These are phyloP conservation scores for Nycticryphes semicollaris DNA, from an alignment of 2,113 vertebrate genomes.

Conservation along the genomic window DNA sequence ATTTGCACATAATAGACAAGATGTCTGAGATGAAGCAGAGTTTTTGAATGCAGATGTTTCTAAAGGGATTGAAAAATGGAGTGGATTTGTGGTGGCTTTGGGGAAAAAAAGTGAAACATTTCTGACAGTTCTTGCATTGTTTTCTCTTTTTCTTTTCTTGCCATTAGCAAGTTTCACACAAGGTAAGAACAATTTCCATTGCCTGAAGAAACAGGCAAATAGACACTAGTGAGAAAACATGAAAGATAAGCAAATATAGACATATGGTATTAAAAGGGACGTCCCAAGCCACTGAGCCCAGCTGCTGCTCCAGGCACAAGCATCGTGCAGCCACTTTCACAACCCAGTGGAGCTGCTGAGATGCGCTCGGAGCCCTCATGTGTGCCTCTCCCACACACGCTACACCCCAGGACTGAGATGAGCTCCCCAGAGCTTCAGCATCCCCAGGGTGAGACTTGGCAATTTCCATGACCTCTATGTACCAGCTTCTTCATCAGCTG, in stretches of 20 bases:
- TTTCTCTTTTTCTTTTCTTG: not conserved
- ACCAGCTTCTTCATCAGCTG: not conserved
- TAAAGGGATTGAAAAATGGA: not conserved
- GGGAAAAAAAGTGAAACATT: not conserved
- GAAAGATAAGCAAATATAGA: not conserved
- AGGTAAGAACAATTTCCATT: not conserved
- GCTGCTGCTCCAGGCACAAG: not conserved
- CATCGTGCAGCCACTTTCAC: rapidly evolving
- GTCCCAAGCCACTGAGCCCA: rapidly evolving
- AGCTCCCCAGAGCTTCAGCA: not conserved
- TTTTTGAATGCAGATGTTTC: slow-evolving; percentile 16
- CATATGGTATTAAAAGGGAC: not conserved
- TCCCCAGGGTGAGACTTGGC: not conserved
- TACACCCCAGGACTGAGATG: not conserved
- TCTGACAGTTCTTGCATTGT: not conserved
- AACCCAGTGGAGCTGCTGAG: not conserved
- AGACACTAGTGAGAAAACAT: not conserved
- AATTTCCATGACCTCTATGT: not conserved
- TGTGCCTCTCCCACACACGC: not conserved
- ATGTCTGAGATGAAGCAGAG: not conserved
- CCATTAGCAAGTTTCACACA: not conserved
- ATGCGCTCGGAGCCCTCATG: rapidly evolving
- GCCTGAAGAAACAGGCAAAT: not conserved
- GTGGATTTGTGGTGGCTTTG: not conserved
- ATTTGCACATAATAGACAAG: slow-evolving; percentile 11